Base-by-base conservation (phyloP, 2,888 invertebrate species). In the Acanthosepion pharaonis region DNA sequence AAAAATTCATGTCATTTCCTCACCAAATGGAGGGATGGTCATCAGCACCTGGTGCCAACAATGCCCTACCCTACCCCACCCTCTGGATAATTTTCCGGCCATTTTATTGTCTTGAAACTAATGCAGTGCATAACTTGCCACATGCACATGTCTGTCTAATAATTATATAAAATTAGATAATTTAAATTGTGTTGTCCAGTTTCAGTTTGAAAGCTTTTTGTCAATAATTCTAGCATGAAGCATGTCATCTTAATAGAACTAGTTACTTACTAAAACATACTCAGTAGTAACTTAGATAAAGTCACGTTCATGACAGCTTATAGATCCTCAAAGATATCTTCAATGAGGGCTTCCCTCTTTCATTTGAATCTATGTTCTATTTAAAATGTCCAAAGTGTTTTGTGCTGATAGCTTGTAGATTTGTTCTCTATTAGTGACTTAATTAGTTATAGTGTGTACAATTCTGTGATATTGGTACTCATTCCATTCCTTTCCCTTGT, bases 391-490 rank as follows among this genome's bases (percentile, higher is more conserved):
- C 20, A 78, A n/a, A 78, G n/a, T 78, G n/a, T 78, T n/a, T 78
- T 78, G 59, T 59, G 23, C 59, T 59, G 20, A 59, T 59, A 59
- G 59, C 11, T 15, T n/a, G n/a, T 78, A 78, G n/a, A 78, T 78
- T 78, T 15, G 78, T 78, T 78, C 78, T 78, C 78, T 78, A 28
- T 78, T 78, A 78, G 78, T n/a, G 15, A 78, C n/a, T 78, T n/a
- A 78, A 33, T 59, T 59, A 78, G n/a, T 78, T 78, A 18, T 78
- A 78, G 78, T 25, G 8, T 78, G 78, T 78, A 78, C 78, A 78
- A 78, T 78, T 78, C 78, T 78, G 78, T 78, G 78, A 78, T 78
- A 78, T n/a, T 78, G 78, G n/a, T 78, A 78, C 78, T 78, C 33
- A 33, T 33, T 78, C 78, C 78, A 78, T 78, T 78, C 78, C 78